Evolutionary conservation across 2,797 vertebrate species (phyloP), one percentile per base, ranked within the genome.

Genomic region (Leptatherina wallacei): DNA sequence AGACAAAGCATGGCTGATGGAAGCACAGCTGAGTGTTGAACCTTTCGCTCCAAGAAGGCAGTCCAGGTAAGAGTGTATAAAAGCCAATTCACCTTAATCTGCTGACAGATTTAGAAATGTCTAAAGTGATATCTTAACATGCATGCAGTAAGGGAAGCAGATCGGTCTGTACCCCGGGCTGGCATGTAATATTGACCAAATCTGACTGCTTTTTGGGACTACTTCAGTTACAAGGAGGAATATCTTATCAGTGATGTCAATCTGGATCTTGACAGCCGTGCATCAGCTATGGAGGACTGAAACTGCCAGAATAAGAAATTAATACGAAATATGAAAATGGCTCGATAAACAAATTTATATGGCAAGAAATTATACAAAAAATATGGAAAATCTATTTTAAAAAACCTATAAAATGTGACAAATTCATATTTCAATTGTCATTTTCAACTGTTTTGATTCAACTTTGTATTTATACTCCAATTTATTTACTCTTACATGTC

Each of bases 61-160:
- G 69, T 58, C 33, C 88, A 94, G 93, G 94, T 95, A 93, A 91
- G 90, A 62, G 1, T 30, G 14, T 13, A 1, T 32, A 7, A 27
- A 9, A 40, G 20, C 6, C 30, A 11, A 18, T 24, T 51, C 32
- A 42, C 6, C 22, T 61, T 27, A 38, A 33, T 56, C 55, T 8
- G 3, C 6, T 30, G 14, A 35, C 13, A 32, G 13, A 61, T 32
- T 32, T 42, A 14, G n/a, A 55, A 62, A 18, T 49, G 8, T 38
- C 20, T 8, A 2, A 8, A 20, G 40, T 24, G 2, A 42, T 27
- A 16, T 32, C 29, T 71, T 47, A 10, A 32, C 4, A 24, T 35
- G 35, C 13, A 54, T 40, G 18, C 4, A 9, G 9, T 29, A 11
- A 32, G 11, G 38, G 56, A 32, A 2, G 5, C 44, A 40, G n/a